These are phyloP conservation scores for Mus pahari DNA, from an alignment of 2,113 vertebrate genomes.

Conservation along the genomic window DNA sequence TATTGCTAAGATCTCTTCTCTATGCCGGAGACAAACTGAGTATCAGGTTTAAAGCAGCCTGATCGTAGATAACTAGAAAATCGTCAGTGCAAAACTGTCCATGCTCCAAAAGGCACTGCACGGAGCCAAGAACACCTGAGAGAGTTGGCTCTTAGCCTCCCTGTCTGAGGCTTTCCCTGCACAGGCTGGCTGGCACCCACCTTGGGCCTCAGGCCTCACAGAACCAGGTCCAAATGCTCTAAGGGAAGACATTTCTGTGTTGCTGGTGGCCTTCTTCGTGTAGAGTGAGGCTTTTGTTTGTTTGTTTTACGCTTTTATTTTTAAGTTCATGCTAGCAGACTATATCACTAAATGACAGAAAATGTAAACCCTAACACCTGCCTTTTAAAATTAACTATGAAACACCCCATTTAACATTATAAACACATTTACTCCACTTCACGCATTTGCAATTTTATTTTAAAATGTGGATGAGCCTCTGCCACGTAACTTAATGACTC, in stretches of 20 bases:
- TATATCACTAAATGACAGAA: not conserved
- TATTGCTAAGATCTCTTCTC: not conserved
- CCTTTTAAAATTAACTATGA: conserved; percentile 71
- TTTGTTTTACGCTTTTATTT: not conserved
- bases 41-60: not conserved
- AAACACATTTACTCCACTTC: conserved; percentile 48
- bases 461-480: conserved; percentile 56
- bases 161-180: not conserved
- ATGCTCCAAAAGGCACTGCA: not conserved
- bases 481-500: conserved; percentile 57
- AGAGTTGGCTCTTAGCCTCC: not conserved
- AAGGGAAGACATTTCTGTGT: not conserved
- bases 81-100: too few relatives aligned
- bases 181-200: not conserved
- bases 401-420: conserved; percentile 65
- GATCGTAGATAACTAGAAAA: not conserved
- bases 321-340: not conserved
- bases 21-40: not conserved
- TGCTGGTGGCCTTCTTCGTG: not conserved
- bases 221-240: not conserved
- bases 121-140: not conserved
- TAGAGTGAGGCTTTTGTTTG: not conserved
- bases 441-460: conserved; percentile 64
- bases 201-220: not conserved
- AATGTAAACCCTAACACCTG: conserved; percentile 42